Evolutionary conservation across 2,797 vertebrate genomes (phyloP).

Genomic region (Acanthopagrus latus): DNA sequence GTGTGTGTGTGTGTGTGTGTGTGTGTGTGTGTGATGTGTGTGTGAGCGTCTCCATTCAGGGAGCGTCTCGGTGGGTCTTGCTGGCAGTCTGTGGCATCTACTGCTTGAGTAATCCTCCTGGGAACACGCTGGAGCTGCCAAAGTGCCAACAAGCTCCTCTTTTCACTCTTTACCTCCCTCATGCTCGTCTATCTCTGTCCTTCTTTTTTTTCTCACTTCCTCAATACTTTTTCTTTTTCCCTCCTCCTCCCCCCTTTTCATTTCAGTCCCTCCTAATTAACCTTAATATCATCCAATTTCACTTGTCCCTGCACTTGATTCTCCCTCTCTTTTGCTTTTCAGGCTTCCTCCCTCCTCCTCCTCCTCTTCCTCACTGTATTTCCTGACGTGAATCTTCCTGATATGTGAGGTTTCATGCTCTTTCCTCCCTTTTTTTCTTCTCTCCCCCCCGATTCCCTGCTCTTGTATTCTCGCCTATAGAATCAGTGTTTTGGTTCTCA

Average conservation of each 20-base stretch:
- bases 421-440: constrained; percentile 6
- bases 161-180: constrained; percentile 67
- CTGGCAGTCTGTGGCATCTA: constrained; percentile 75
- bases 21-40: constrained; percentile 39
- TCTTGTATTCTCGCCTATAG: constrained; percentile 67
- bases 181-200: constrained; percentile 55
- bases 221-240: constrained; percentile 38
- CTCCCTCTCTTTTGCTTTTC: not conserved
- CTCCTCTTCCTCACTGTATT: constrained; percentile 21
- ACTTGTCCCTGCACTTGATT: constrained; percentile 25
- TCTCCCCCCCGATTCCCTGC: not conserved
- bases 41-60: constrained; percentile 73
- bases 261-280: constrained; percentile 40
- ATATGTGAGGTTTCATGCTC: constrained; percentile 52
- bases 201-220: constrained; percentile 33
- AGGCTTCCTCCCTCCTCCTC: not conserved
- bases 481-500: constrained; percentile 73
- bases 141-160: constrained; percentile 83
- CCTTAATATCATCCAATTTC: constrained; percentile 45
- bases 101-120: constrained; percentile 87
- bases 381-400: constrained; percentile 62
- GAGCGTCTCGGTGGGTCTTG: constrained; percentile 62
- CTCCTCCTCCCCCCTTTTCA: constrained; percentile 37
- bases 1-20: too few relatives aligned
- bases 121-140: constrained; percentile 84